These are phyloP conservation scores for Marmota flaviventris DNA, from an alignment of 2,113 vertebrate species.

Conservation along the genomic window DNA sequence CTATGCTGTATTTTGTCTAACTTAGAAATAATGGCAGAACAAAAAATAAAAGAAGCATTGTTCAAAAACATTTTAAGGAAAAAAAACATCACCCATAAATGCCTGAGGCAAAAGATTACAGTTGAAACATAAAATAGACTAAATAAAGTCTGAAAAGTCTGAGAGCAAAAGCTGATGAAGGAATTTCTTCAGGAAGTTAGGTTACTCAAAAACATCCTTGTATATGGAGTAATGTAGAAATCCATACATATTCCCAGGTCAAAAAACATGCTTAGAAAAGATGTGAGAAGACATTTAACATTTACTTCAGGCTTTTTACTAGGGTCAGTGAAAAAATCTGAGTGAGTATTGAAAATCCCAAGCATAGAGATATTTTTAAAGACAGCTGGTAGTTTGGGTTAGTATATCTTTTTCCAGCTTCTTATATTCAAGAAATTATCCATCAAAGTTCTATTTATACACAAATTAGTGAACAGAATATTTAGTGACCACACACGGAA, in stretches of 20 bases:
- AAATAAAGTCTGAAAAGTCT: neutral
- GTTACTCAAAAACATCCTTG: neutral
- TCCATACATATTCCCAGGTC: accelerated
- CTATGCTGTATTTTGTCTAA: neutral
- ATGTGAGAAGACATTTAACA: neutral
- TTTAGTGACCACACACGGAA: neutral
- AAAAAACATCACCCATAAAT: neutral
- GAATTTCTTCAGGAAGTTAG: neutral
- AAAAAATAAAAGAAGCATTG: neutral
- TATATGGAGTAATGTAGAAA: neutral
- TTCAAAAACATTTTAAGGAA: neutral
- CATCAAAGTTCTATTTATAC: neutral
- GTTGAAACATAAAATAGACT: neutral
- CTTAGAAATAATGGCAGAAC: neutral
- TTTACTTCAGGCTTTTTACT: neutral
- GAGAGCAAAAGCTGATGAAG: neutral
- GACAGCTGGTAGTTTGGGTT: too few relatives aligned
- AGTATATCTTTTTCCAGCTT: neutral
- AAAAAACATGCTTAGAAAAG: neutral
- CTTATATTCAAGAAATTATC: neutral
- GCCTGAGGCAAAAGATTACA: neutral
- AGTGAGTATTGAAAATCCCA: too few relatives aligned
- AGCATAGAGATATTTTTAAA: neutral
- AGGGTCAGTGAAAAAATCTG: neutral
- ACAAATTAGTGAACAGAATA: neutral